Base-by-base conservation (phyloP, 2,113 vertebrate genomes). In the Dasypus novemcinctus region DNA sequence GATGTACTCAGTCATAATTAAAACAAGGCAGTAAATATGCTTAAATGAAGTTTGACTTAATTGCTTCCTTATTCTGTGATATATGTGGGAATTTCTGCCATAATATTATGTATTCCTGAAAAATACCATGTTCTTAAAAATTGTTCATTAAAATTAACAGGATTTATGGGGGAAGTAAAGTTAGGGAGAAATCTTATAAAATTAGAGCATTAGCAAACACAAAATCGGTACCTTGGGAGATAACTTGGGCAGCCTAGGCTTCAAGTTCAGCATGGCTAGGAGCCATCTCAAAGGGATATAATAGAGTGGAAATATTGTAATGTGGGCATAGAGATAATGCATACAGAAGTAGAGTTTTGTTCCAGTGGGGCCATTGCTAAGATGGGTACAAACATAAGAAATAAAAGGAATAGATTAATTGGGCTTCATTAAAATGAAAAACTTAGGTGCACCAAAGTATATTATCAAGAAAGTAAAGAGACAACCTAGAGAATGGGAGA, bases 31-130 rank as follows among this genome's bases (percentile, higher is more conserved):
- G 29, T 66, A 88, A 93, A 76, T 66, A 72, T 46, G 80, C 43
- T 90, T 74, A 33, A 64, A 46, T 97, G 80, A 91, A 79, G 23
- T 90, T 92, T 91, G 49, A 27, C 38, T 89, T 95, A 17, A 59
- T 43, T 68, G 0, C 21, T 84, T 0, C 61, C 13, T 7, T 82
- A 8, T 93, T 83, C 8, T 87, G 43, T 93, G 41, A 91, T 23
- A 52, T 90, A 41, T 83, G 8, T 89, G 7, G 4, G 11, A 49
- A 85, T 64, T 90, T 96, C 64, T 84, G n/a, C 7, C 41, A 10
- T 85, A 63, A 87, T 6, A 90, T 88, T 72, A 72, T 78, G 23
- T 17, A 72, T 86, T 96, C 23, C 59, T 93, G 20, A 91, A 80
- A 95, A 66, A 64, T 46, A 75, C 11, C 14, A 63, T 64, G 38